Base-by-base conservation (phyloP, 2,113 vertebrate species). In the Cinclus mexicanus region DNA sequence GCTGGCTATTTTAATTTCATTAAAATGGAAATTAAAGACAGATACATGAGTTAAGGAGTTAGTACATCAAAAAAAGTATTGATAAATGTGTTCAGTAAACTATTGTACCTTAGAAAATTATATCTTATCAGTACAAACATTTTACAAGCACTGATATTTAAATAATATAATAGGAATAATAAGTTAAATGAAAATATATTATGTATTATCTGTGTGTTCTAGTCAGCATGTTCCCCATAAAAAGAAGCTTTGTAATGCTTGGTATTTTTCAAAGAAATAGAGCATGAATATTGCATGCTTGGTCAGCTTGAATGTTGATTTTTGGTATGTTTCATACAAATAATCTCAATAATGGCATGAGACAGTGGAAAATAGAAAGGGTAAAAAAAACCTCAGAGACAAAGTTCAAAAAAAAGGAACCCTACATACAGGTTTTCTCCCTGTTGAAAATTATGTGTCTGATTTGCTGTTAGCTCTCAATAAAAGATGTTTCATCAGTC, bases 61-160 rank as follows among this genome's bases (percentile, higher is more conserved):
- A 33, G 3, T 46, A 42, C 29, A 70, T 90, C 29, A 47, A 28
- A 55, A 60, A 64, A 77, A 55, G 3, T 33, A 15, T 52, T 78
- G 14, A 14, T 55, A 28, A 33, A 22, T 55, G 3, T 53, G 10
- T 82, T 65, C 24, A 42, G 10, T n/a, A 44, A 64, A 44, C 9
- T 28, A 33, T n/a, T 42, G 12, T 55, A 33, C 26, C 61, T 71
- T 1, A 39, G 75, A 61, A 23, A 83, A 5, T 47, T 61, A 35
- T 6, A 26, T 11, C 0, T 1, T 20, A 14, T 3, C 0, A 56
- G 7, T 31, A 19, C 26, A 75, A 83, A 75, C 3, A 13, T 37
- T 49, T 41, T 41, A 20, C 10, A 65, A 61, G 47, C 6, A 12
- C 19, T 41, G 29, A 10, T 46, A n/a, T 81, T 60, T 14, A 14